Conservation (phyloP, 2,113 vertebrate species). For the Aspidoscelis tigris region DNA sequence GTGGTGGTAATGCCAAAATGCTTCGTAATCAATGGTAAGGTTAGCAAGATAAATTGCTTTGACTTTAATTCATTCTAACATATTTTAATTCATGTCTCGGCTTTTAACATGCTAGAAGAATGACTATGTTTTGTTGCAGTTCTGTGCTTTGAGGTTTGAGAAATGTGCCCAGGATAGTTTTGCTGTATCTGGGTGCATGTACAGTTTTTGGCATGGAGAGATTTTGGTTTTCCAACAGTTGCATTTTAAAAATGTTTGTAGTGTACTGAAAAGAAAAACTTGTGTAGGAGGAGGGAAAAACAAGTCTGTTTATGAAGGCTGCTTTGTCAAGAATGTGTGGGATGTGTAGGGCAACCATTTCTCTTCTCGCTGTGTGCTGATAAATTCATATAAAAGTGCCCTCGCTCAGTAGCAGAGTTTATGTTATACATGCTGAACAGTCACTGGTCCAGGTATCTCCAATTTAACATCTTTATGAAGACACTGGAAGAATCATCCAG, state of each 20-base stretch:
- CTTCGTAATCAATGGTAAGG: background rate
- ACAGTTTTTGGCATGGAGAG: background rate
- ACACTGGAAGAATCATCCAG: too few species aligned
- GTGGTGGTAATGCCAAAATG: background rate
- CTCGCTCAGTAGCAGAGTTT: background rate
- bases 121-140: background rate
- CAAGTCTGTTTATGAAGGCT: background rate
- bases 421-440: background rate
- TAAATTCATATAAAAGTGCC: background rate
- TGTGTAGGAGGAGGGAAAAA: constrained; percentile 17
- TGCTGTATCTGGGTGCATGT: background rate
- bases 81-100: background rate
- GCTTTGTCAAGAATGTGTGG: constrained; percentile 4
- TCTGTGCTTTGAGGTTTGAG: constrained; percentile 2
- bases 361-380: background rate
- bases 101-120: background rate
- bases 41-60: constrained; percentile 1
- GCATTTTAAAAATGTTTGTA: constrained; percentile 12
- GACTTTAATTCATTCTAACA: background rate
- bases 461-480: too few species aligned
- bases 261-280: background rate
- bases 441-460: background rate
- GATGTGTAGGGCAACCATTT: background rate
- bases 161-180: constrained; percentile 11
- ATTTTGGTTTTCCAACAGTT: background rate